Base-by-base conservation (phyloP, 1,140 invertebrate species). In the Acromyrmex echinatior region DNA sequence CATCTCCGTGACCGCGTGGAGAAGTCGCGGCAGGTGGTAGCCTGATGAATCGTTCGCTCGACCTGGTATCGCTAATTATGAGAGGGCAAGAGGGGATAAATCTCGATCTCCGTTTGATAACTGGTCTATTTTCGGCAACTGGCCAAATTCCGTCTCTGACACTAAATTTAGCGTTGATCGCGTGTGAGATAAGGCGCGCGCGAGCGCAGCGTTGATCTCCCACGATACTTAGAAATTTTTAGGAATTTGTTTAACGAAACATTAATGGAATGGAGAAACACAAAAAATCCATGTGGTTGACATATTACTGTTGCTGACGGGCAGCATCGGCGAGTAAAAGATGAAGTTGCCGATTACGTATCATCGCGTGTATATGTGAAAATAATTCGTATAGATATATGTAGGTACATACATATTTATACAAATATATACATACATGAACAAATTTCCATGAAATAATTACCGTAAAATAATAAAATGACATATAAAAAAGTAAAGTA, bases 51-150 rank as follows among this genome's bases (percentile, higher is more conserved):
- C 65, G 84, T 53, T 82, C 68, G 28, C 10, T 77, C 45, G 88
- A 53, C 86, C 74, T 66, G 63, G 51, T 91, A 91, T 91, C 49
- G 87, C 10, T 91, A 88, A 91, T 91, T 87, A 62, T 62, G n/a
- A n/a, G 12, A 14, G 16, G n/a, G 10, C 18, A 16, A 16, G 56
- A 6, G 16, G 5, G 10, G 7, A 16, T 28, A 31, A 16, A 62
- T 18, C 81, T 88, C 71, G 71, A 91, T 90, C 80, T 66, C 39
- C 58, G 31, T 70, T 82, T 77, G 87, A 91, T 88, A 91, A 91
- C 65, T n/a, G 12, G 28, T 7, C 79, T 87, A 87, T 87, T 90
- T 90, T 80, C 58, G 60, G 85, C 79, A 87, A 65, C 62, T 65
- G 85, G 73, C n/a, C 63, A 63, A 63, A 73, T 81, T 25, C 77